These are phyloP conservation scores for Istiophorus platypterus DNA, from an alignment of 2,113 vertebrate species.

Conservation along the genomic window DNA sequence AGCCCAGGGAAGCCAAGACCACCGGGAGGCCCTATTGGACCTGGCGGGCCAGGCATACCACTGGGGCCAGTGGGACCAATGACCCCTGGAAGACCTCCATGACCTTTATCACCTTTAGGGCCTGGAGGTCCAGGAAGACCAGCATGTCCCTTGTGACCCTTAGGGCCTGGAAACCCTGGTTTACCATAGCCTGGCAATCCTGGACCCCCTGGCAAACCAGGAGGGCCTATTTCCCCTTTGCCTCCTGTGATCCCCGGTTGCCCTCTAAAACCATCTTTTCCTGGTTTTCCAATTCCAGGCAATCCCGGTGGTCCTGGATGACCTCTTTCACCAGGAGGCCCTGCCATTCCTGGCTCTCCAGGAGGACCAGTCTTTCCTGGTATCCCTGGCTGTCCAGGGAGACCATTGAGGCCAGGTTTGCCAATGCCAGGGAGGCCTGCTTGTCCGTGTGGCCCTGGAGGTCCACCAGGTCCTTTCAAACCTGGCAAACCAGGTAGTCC, in stretches of 20 bases:
- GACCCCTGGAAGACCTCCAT: slow-evolving; percentile 88
- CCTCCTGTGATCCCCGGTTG: slow-evolving; percentile 89
- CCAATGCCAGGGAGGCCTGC: slow-evolving; percentile 89
- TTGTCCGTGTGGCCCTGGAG: slow-evolving; percentile 88
- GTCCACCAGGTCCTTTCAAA: slow-evolving; percentile 89
- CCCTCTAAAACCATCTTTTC: slow-evolving; percentile 91
- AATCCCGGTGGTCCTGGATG: slow-evolving; percentile 89
- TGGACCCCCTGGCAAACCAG: slow-evolving; percentile 90
- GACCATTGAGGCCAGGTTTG: slow-evolving; percentile 91
- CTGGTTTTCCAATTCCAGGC: slow-evolving; percentile 92
- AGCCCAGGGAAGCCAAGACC: slow-evolving; percentile 90
- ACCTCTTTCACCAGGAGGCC: slow-evolving; percentile 87
- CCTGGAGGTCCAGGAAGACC: slow-evolving; percentile 89
- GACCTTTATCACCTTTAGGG: slow-evolving; percentile 91
- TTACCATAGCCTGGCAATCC: slow-evolving; percentile 92
- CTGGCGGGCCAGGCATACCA: slow-evolving; percentile 91
- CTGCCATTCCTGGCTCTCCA: slow-evolving; percentile 88
- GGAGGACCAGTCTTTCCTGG: slow-evolving; percentile 89
- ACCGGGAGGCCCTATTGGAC: slow-evolving; percentile 90
- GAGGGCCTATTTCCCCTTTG: slow-evolving; percentile 83
- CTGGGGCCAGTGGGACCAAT: slow-evolving; percentile 88
- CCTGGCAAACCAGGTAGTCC: slow-evolving; percentile 92
- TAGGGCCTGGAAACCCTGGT: slow-evolving; percentile 91
- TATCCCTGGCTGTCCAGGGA: slow-evolving; percentile 90
- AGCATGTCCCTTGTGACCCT: slow-evolving; percentile 90